Evolutionary conservation across 2,888 invertebrate genomes (phyloP).

Genomic region (Cheilosia pagana): DNA sequence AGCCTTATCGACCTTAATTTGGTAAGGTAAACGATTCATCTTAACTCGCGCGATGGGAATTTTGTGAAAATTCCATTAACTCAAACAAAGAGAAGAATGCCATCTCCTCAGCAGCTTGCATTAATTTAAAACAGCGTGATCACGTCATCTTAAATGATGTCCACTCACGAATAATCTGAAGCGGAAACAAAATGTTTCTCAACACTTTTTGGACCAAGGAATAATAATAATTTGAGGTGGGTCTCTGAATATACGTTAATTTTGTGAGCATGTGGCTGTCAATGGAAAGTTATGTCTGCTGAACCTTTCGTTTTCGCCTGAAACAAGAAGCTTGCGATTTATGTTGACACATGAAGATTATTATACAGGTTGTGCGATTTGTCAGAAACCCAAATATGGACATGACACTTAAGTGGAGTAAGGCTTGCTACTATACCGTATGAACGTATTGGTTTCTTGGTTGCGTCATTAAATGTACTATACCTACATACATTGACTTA

Average conservation of each 20-base stretch:
- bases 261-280: constrained; percentile 13
- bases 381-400: constrained; percentile 10
- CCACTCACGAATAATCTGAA: constrained; percentile 25
- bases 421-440: not conserved
- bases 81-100: constrained; percentile 26
- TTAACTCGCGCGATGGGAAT: constrained; percentile 13
- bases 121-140: constrained; percentile 39
- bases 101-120: constrained; percentile 24
- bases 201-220: constrained; percentile 4
- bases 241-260: constrained; percentile 20
- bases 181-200: constrained; percentile 21
- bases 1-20: constrained; percentile 25
- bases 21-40: constrained; percentile 18
- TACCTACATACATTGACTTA: no score
- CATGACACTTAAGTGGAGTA: constrained; percentile 12
- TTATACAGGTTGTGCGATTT: constrained; percentile 4
- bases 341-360: constrained; percentile 26
- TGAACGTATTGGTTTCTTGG: no score
- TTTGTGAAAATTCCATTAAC: constrained; percentile 28
- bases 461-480: no score
- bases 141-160: constrained; percentile 46
- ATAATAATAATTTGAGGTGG: constrained; percentile 27
- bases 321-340: constrained; percentile 2
- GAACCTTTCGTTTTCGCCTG: not conserved
- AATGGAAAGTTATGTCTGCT: constrained; percentile 32